A percentile compares a stretch with the other conserved stretches of the same genome.
phyloP scores from a whole-genome alignment of 92 coral and sea anemone species.

The Meandrina meandrites region DNA sequence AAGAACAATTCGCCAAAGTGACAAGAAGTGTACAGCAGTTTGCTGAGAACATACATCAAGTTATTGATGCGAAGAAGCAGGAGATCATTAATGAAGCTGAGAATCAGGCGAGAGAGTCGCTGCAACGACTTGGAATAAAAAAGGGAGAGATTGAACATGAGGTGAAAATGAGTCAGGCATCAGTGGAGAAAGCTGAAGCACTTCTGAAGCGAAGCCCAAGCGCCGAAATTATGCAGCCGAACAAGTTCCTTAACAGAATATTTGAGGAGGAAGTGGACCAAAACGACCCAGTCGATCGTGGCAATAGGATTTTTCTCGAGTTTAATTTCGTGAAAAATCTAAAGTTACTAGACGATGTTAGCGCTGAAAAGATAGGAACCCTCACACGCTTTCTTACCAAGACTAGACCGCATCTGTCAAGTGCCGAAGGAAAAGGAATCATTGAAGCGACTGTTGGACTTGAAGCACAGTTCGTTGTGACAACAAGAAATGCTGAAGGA shows the following conservation, averaged over 20 bases:
- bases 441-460: not conserved
- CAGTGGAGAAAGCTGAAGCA: not conserved
- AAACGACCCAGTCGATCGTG: not conserved
- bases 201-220: not conserved
- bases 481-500: constrained; percentile 12
- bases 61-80: not conserved
- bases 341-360: not conserved
- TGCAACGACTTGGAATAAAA: not conserved
- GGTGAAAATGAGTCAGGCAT: not conserved
- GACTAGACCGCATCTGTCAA: constrained; percentile 8
- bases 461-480: constrained; percentile 10
- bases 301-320: not conserved
- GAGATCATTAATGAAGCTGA: constrained; percentile 2
- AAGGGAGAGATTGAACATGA: not conserved
- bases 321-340: not conserved
- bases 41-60: not conserved
- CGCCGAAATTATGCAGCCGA: constrained; percentile 7
- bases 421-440: not conserved
- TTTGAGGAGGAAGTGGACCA: not conserved
- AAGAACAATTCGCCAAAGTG: not conserved
- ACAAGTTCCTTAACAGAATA: not conserved
- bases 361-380: not conserved
- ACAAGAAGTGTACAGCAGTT: not conserved
- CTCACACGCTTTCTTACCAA: not conserved
- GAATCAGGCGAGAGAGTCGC: not conserved